Evolutionary conservation across 35 echinoderm and acorn worm genomes (phyloP).

Genomic region (Stichopus chloronotus): DNA sequence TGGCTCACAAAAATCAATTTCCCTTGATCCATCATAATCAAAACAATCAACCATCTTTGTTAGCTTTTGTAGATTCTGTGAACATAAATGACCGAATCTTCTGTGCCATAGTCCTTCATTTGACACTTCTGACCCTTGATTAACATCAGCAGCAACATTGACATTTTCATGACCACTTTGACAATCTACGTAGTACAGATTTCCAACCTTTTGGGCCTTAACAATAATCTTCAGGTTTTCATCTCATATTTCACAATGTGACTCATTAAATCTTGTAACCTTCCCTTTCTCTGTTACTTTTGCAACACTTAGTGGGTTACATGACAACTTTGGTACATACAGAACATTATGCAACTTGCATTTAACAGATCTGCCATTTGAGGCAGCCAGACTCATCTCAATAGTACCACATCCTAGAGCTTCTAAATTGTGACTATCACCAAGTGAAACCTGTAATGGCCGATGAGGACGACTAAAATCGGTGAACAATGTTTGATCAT

Average conservation of each 20-base stretch:
- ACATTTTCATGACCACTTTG: neutral
- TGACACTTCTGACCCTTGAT: neutral
- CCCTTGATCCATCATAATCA: neutral
- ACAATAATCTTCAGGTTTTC: neutral
- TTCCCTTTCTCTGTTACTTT: slow-evolving; percentile 13
- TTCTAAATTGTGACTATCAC: slow-evolving; percentile 12
- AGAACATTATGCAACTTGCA: slow-evolving; percentile 21
- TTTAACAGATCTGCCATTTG: neutral
- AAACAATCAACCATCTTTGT: slow-evolving; percentile 38
- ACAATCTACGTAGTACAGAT: slow-evolving; percentile 32
- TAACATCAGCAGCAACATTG: neutral
- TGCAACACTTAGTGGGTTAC: slow-evolving; percentile 3
- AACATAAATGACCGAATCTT: neutral
- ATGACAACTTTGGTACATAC: neutral
- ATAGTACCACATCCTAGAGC: neutral
- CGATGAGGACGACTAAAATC: neutral
- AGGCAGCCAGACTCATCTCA: neutral
- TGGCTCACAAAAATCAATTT: slow-evolving; percentile 38
- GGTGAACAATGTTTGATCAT: neutral
- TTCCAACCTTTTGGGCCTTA: neutral
- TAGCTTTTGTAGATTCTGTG: slow-evolving; percentile 15
- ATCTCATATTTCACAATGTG: slow-evolving; percentile 17
- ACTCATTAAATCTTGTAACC: slow-evolving; percentile 8
- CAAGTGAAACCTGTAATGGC: neutral
- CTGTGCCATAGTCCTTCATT: slow-evolving; percentile 12